Percentiles rank a stretch among this genome's conserved stretches.
These are phyloP conservation scores for Phortica magna DNA, from an alignment of 2,888 invertebrate genomes.

Conservation along the genomic window DNA sequence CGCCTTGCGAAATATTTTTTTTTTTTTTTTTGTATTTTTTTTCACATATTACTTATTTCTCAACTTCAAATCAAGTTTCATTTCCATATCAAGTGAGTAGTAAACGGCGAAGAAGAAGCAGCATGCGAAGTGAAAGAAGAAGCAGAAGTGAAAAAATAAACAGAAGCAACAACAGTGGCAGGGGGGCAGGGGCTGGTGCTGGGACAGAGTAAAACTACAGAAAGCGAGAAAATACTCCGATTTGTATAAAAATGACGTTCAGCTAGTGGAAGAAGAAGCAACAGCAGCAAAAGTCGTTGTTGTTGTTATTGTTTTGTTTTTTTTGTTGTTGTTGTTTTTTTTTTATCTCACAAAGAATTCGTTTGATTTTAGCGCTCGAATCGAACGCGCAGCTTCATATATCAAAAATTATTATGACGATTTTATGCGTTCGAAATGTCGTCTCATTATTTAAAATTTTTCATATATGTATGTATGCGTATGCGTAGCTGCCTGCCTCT, in stretches of 20 bases:
- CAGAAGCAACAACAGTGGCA: not conserved
- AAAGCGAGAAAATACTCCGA: not conserved
- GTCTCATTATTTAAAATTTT: slow-evolving; percentile 72
- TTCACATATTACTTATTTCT: too few species aligned
- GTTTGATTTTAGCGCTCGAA: slow-evolving; percentile 75
- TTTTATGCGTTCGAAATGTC: slow-evolving; percentile 78
- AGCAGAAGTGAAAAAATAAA: not conserved
- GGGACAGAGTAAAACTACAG: too few species aligned
- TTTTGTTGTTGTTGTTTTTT: slow-evolving; percentile 32
- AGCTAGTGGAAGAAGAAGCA: not conserved
- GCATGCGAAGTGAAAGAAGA: too few species aligned
- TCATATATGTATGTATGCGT: slow-evolving; percentile 9
- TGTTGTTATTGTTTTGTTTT: slow-evolving; percentile 38
- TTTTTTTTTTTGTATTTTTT: too few species aligned
- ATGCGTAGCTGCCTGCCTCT: too few species aligned
- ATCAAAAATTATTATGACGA: slow-evolving; percentile 78
- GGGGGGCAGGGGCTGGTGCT: too few species aligned
- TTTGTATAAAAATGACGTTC: not conserved
- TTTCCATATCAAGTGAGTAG: slow-evolving; percentile 40
- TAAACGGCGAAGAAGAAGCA: not conserved
- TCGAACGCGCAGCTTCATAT: slow-evolving; percentile 74
- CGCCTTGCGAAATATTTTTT: too few species aligned
- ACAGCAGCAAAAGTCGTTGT: not conserved
- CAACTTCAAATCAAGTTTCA: slow-evolving; percentile 45
- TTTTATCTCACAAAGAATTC: slow-evolving; percentile 75